A percentile compares a stretch with the other conserved stretches of the same genome.
These are phyloP conservation scores for Trichosurus vulpecula DNA, from an alignment of 2,797 vertebrate species.

Conservation along the genomic window DNA sequence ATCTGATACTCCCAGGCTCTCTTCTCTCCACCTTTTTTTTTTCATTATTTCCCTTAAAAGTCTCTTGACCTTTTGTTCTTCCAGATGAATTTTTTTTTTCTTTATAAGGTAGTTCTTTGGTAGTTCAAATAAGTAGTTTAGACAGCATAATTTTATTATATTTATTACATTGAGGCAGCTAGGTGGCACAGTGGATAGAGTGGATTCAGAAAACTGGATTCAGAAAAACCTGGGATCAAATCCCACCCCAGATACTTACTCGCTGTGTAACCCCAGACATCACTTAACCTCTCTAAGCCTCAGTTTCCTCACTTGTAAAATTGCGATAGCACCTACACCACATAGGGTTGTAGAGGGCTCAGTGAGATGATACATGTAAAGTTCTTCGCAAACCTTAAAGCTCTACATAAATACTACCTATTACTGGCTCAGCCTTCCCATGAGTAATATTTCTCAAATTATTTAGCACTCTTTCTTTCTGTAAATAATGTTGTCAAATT, in stretches of 20 bases:
- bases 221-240: not conserved
- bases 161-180: not conserved
- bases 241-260: not conserved
- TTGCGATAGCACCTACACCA: not conserved
- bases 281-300: not conserved
- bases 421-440: not conserved
- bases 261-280: not conserved
- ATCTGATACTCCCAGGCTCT: not conserved
- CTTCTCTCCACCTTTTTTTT: not conserved
- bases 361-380: not conserved
- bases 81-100: not conserved
- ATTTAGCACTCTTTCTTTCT: not conserved
- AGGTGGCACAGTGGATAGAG: not conserved
- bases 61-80: not conserved
- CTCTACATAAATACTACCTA: not conserved
- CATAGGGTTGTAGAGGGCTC: not conserved
- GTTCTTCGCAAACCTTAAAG: not conserved
- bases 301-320: not conserved
- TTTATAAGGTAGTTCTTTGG: not conserved
- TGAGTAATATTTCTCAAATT: not conserved
- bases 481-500: not conserved
- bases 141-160: not conserved
- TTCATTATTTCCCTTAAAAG: not conserved
- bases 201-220: not conserved
- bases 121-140: not conserved